These are phyloP conservation scores for Aradophagus sp. DNA, from an alignment of 1,140 invertebrate genomes.

Conservation along the genomic window DNA sequence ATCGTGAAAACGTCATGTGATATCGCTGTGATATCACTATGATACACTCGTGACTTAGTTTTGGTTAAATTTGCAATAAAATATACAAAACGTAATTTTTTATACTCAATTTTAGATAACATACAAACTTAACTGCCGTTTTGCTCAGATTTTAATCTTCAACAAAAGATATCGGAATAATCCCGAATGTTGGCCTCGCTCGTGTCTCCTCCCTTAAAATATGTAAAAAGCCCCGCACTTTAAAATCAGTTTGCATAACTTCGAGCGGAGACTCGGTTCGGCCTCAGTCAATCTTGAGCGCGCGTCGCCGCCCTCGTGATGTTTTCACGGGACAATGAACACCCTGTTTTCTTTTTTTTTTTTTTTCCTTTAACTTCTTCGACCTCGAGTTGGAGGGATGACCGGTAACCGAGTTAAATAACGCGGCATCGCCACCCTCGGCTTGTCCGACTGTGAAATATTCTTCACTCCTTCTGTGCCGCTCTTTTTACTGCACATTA, in stretches of 20 bases:
- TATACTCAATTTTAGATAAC: too few species aligned
- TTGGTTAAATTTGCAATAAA: too few species aligned
- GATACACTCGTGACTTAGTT: too few species aligned
- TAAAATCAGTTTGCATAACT: conserved; percentile 57
- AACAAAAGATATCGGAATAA: too few species aligned
- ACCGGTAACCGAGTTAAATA: conserved; percentile 75
- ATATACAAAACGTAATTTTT: too few species aligned
- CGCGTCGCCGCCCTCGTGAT: conserved; percentile 70
- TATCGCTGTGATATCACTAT: too few species aligned
- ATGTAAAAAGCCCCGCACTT: conserved; percentile 47
- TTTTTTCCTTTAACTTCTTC: conserved; percentile 52
- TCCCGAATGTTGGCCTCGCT: neutral
- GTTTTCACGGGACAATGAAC: conserved; percentile 73
- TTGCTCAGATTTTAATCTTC: too few species aligned
- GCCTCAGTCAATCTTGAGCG: conserved; percentile 66
- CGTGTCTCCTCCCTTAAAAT: conserved; percentile 13
- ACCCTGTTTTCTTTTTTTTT: conserved; percentile 62
- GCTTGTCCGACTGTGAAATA: conserved; percentile 75
- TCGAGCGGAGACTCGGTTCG: conserved; percentile 23
- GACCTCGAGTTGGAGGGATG: conserved; percentile 41
- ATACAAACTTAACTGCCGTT: too few species aligned
- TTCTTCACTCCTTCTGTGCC: too few species aligned
- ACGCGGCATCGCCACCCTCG: conserved; percentile 71
- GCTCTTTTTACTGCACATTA: too few species aligned
- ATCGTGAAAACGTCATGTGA: too few species aligned